phyloP scores from a whole-genome alignment of 2,113 vertebrate genomes.

The Stegastes partitus region DNA sequence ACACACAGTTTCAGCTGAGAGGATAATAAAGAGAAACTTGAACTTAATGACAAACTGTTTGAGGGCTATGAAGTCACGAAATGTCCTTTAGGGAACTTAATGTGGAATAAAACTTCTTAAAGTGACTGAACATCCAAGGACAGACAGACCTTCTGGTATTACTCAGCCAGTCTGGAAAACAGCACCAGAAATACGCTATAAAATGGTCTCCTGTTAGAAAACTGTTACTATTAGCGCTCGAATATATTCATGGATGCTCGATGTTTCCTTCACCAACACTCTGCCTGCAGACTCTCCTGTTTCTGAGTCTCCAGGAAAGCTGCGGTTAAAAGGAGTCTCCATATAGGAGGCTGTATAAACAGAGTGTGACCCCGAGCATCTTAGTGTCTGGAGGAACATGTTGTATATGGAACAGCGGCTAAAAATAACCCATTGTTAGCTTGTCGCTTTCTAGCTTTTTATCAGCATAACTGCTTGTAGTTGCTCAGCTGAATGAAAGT shows the following conservation, averaged over 20 bases:
- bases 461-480: conserved; percentile 43
- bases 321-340: conserved; percentile 27
- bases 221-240: too few species aligned
- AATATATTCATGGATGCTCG: too few species aligned
- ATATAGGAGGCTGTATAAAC: conserved; percentile 61
- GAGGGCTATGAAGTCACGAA: neutral
- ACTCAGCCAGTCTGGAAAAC: neutral
- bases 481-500: conserved; percentile 61
- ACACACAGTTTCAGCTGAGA: too few species aligned
- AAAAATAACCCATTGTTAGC: conserved; percentile 73
- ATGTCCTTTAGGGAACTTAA: neutral
- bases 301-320: neutral
- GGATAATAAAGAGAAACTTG: too few species aligned
- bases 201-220: neutral
- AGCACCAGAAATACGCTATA: neutral
- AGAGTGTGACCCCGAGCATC: conserved; percentile 69
- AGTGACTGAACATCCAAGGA: neutral
- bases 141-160: too few species aligned
- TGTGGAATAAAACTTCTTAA: neutral
- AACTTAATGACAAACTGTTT: too few species aligned
- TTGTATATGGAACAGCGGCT: conserved; percentile 73
- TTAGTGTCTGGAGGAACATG: conserved; percentile 62
- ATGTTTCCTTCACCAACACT: neutral
- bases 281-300: neutral
- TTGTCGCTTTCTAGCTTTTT: conserved; percentile 53